Conservation (phyloP, 2,888 invertebrate species). For the Machimus atricapillus region DNA sequence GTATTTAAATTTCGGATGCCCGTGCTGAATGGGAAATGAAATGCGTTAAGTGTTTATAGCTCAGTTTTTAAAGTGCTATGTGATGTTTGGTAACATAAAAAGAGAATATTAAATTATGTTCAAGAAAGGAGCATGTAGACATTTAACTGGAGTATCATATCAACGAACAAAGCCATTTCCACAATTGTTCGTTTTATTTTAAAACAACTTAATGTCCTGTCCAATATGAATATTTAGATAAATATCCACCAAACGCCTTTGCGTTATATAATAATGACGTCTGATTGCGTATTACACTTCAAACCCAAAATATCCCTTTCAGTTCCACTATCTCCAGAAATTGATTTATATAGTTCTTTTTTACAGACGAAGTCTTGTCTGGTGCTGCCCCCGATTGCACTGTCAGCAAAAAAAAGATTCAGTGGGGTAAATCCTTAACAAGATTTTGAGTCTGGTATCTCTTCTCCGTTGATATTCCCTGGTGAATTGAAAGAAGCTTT, state of each 20-base stretch:
- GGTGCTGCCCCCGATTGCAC: neutral
- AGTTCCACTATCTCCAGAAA: neutral
- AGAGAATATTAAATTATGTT: neutral
- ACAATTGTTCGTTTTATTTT: neutral
- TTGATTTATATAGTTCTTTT: neutral
- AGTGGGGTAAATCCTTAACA: neutral
- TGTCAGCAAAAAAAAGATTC: neutral
- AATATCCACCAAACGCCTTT: neutral
- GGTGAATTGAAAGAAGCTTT: neutral
- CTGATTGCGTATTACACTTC: neutral
- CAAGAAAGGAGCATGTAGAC: neutral
- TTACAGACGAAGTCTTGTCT: neutral
- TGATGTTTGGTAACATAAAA: neutral
- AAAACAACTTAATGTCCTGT: neutral
- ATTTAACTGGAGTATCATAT: neutral
- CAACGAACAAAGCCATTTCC: neutral
- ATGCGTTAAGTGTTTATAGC: neutral
- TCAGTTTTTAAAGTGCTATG: neutral
- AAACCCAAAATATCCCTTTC: neutral
- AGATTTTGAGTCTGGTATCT: neutral
- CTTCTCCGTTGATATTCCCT: neutral
- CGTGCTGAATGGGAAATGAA: neutral
- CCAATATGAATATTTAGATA: neutral
- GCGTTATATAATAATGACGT: neutral
- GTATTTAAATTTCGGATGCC: neutral